Evolutionary conservation across 2,797 vertebrate species (phyloP), one percentile per base, ranked within the genome.

Genomic region (Antrozous pallidus): DNA sequence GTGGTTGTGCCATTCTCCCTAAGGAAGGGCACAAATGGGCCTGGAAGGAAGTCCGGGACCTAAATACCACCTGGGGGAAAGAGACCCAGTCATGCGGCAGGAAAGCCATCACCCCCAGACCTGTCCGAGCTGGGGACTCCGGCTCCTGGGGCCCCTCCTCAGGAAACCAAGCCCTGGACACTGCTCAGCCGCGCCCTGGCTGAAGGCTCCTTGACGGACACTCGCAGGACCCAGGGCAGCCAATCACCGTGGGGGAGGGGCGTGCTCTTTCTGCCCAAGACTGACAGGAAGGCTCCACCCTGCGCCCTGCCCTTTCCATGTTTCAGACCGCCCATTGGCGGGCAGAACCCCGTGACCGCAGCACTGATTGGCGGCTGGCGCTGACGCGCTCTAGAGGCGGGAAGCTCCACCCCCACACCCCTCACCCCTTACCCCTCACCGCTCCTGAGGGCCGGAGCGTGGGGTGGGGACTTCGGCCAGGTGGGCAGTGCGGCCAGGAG

Each of bases 311-410:
- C 78, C 78, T 20, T 18, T 7, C 1, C 3, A 1, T 31, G 5
- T 11, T 22, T 24, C 74, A 7, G 24, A 31, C 31, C 6, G 11
- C 31, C 70, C 5, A 86, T 77, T 70, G 90, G 69, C 49, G 17
- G 61, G 16, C 49, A 36, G 33, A 3, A 3, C 8, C 13, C 33
- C 1, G 33, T 3, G 33, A 28, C 26, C n/a, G 11, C 70, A 11
- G 54, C 14, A 0, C 28, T 20, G 49, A 87, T 84, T 38, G 31
- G 87, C 14, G 16, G 74, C n/a, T 26, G 56, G 17, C 5, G 40
- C 17, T 22, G 33, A 11, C 17, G 0, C 0, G 2, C 3, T 3
- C 6, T 0, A 0, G 6, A 7, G 47, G 14, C 17, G 2, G 9
- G 8, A 4, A 0, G 8, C 28, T 3, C n/a, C n/a, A n/a, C n/a